A percentile compares a stretch with the other conserved stretches of the same genome.
Conservation (phyloP, 2,888 invertebrate species). For the Sclerodermus sp. region DNA sequence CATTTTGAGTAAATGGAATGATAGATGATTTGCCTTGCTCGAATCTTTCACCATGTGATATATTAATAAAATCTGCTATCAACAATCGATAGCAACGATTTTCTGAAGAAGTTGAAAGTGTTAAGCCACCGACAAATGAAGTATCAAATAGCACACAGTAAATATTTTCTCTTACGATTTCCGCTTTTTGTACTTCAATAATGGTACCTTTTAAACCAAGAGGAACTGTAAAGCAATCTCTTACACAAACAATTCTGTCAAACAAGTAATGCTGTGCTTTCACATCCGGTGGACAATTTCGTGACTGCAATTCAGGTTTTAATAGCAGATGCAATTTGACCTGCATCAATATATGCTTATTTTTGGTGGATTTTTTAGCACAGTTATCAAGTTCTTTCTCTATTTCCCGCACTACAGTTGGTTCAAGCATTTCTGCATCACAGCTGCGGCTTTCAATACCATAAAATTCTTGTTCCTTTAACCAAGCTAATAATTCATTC, state of each 20-base stretch:
- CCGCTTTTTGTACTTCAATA: constrained; percentile 66
- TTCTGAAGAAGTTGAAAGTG: constrained; percentile 57
- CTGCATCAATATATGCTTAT: constrained; percentile 68
- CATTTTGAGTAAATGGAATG: too few species aligned
- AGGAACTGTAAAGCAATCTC: constrained; percentile 76
- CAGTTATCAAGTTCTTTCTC: constrained; percentile 59
- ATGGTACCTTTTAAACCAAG: constrained; percentile 83
- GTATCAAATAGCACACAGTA: constrained; percentile 84
- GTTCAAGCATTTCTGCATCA: constrained; percentile 73
- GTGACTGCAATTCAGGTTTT: constrained; percentile 64
- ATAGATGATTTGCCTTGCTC: constrained; percentile 23
- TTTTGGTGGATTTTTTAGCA: constrained; percentile 30
- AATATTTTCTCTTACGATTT: constrained; percentile 63
- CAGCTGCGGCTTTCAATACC: constrained; percentile 66
- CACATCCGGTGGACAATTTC: constrained; percentile 68
- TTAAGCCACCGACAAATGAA: constrained; percentile 66
- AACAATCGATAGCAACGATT: constrained; percentile 62
- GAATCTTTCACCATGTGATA: constrained; percentile 62
- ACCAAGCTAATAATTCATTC: constrained; percentile 64
- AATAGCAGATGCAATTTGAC: constrained; percentile 79
- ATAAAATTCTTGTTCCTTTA: constrained; percentile 71
- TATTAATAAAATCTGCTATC: constrained; percentile 63
- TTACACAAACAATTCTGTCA: constrained; percentile 83
- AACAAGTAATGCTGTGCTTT: constrained; percentile 69
- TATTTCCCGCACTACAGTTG: constrained; percentile 64